Percentiles rank a stretch among this genome's conserved stretches.
Conservation (phyloP, 1,140 invertebrate species). For the Megathymus violae region DNA sequence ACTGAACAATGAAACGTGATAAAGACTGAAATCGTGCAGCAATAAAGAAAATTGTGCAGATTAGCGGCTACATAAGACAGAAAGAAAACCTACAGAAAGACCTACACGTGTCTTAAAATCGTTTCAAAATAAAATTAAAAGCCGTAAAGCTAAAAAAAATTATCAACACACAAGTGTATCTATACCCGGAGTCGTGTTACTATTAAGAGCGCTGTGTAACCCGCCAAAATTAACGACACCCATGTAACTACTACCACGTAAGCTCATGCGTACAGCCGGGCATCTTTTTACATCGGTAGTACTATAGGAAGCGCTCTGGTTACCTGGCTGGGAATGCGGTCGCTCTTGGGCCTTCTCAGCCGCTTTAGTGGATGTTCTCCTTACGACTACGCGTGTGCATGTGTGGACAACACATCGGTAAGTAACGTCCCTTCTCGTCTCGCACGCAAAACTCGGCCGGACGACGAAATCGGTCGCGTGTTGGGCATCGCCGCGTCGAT, state of each 20-base stretch:
- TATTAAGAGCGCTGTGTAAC: conserved; percentile 70
- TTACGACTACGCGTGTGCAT: conserved; percentile 83
- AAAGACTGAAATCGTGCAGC: conserved; percentile 64
- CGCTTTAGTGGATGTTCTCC: conserved; percentile 84
- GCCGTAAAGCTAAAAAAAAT: conserved; percentile 40
- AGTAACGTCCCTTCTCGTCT: conserved; percentile 67
- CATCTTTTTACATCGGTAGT: conserved; percentile 58
- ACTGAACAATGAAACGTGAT: conserved; percentile 42
- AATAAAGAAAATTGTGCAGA: conserved; percentile 63
- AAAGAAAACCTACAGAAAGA: conserved; percentile 53
- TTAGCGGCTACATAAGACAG: conserved; percentile 53
- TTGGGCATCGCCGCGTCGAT: not conserved
- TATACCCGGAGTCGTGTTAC: conserved; percentile 53
- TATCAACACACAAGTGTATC: conserved; percentile 36
- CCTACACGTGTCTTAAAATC: conserved; percentile 51
- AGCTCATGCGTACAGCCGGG: conserved; percentile 72
- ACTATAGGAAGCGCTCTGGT: conserved; percentile 74
- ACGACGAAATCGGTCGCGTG: conserved; percentile 48
- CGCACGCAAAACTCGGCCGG: conserved; percentile 57
- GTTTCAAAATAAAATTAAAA: conserved; percentile 54
- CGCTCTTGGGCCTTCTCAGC: conserved; percentile 84
- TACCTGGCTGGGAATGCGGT: conserved; percentile 84
- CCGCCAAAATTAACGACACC: conserved; percentile 56
- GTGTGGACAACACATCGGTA: conserved; percentile 82
- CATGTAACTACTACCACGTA: conserved; percentile 57